Conservation (phyloP, 2,797 vertebrate species). For the Dicrostonyx torquatus region DNA sequence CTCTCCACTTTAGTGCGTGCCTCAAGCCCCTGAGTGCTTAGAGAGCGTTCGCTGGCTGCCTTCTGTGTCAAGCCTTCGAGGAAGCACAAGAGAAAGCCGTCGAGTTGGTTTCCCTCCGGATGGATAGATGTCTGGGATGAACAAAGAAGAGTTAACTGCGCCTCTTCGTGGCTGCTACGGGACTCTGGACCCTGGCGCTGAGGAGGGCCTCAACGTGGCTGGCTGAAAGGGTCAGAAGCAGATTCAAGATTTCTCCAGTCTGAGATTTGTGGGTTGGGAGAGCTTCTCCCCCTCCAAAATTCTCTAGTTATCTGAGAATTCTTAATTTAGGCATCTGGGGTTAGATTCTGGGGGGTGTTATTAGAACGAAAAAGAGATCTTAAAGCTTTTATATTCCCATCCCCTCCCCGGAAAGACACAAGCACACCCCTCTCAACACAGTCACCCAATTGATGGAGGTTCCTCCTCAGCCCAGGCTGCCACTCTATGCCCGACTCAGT, state of each 20-base stretch:
- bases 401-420: background rate
- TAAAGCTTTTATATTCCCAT: background rate
- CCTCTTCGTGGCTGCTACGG: background rate
- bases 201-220: background rate
- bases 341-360: background rate
- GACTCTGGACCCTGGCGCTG: background rate
- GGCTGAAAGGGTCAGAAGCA: background rate
- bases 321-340: slow-evolving; percentile 17
- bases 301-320: slow-evolving; percentile 27
- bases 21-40: slow-evolving; percentile 32
- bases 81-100: background rate
- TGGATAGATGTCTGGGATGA: background rate
- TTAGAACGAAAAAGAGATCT: background rate
- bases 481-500: background rate
- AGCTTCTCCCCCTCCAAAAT: background rate
- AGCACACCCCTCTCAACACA: background rate
- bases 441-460: background rate
- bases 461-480: background rate
- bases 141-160: slow-evolving; percentile 29
- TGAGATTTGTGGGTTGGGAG: background rate
- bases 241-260: background rate
- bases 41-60: background rate
- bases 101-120: background rate
- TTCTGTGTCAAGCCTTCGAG: background rate
- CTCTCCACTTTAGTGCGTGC: background rate